Evolutionary conservation across 2,113 vertebrate genomes (phyloP), one percentile per base, ranked within the genome.

Genomic region (Raja brachyura): DNA sequence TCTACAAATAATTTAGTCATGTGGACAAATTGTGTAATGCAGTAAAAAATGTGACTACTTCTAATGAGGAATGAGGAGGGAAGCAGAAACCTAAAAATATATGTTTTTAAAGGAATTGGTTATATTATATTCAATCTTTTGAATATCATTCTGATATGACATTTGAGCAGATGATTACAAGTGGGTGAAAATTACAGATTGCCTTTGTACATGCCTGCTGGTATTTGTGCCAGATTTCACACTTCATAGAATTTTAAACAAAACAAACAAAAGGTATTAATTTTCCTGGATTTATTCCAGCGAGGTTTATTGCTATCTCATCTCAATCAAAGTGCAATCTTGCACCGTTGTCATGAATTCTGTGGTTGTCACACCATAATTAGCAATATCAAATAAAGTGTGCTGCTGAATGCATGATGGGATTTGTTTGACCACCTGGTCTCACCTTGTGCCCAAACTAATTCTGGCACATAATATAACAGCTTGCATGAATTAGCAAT

Each of bases 361-460:
- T 66, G 13, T 28, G 14, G 59, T 31, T 88, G 83, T 88, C 83
- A 88, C 59, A 31, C 83, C 59, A 31, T 88, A 88, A 88, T 88
- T 88, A 88, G 83, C n/a, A 88, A 66, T 88, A 88, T 63, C 83
- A 88, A 88, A 88, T 88, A 88, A 88, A 88, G 59, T 59, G 28
- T 59, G 56, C 83, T 31, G 83, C 4, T 54, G 90, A 92, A 73
- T 92, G 25, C 90, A 74, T 68, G 22, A 48, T 92, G 90, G 90
- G 90, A 92, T 74, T 92, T 92, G 90, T 92, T 92, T 92, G 90
- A 92, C 90, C 90, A 92, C 90, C 68, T 92, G 90, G 90, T 22
- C 68, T 92, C 90, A 92, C 90, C 90, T 92, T 92, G 66, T 73
- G 66, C 66, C 90, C 90, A 92, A 92, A 73, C 90, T 92, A 92